Percentiles rank a stretch among this genome's conserved stretches.
Evolutionary conservation across 2,888 invertebrate species (phyloP).

Genomic region (Apamea crenata): DNA sequence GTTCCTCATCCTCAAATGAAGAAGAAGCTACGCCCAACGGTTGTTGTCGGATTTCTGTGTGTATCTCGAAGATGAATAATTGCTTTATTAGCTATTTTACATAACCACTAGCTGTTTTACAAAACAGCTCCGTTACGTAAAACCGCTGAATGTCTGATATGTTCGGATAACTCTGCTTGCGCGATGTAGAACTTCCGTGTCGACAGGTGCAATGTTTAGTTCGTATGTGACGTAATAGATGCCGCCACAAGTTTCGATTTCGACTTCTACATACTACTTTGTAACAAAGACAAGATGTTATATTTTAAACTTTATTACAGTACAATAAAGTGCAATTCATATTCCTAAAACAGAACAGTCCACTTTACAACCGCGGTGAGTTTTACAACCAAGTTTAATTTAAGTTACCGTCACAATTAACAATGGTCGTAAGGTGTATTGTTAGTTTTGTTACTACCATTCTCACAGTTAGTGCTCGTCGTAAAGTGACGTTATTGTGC

Average conservation of each 20-base stretch:
- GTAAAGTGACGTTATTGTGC: conserved; percentile 53
- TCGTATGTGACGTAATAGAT: background rate
- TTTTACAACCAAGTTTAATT: conserved; percentile 72
- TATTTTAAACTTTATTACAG: background rate
- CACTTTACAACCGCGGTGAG: conserved; percentile 56
- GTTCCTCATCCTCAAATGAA: background rate
- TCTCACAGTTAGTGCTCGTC: conserved; percentile 32
- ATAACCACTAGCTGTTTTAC: background rate
- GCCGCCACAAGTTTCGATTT: background rate
- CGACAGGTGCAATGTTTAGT: background rate
- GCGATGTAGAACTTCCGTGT: background rate
- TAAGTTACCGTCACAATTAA: conserved; percentile 68
- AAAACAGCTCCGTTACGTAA: no score
- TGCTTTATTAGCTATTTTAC: background rate
- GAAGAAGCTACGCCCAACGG: background rate
- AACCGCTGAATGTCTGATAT: background rate
- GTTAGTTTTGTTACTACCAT: conserved; percentile 55
- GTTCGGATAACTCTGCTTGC: background rate
- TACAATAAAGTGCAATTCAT: conserved; percentile 8
- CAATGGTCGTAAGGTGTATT: conserved; percentile 62
- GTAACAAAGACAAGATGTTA: background rate
- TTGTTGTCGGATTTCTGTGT: background rate
- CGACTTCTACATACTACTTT: background rate
- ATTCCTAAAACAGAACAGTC: conserved; percentile 23
- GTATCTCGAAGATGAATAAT: background rate